Percentiles rank a stretch among this genome's conserved stretches.
These are phyloP conservation scores for Cheilosia vernalis DNA, from an alignment of 2,888 invertebrate species.

Conservation along the genomic window DNA sequence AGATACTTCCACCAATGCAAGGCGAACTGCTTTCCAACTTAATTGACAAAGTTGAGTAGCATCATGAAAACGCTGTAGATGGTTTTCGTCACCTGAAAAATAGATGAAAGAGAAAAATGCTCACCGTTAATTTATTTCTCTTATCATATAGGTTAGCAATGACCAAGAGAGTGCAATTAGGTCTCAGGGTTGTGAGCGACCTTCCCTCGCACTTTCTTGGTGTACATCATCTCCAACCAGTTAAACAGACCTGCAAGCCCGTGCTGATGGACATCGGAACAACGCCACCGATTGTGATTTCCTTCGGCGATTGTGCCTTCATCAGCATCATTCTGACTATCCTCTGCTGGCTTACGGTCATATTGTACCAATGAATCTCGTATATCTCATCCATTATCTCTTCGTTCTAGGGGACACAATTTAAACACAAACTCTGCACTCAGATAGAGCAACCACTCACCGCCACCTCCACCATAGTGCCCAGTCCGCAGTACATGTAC, in stretches of 20 bases:
- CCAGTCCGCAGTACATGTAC: conserved; percentile 65
- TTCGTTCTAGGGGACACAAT: conserved; percentile 24
- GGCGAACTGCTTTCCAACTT: no score
- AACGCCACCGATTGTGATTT: conserved; percentile 69
- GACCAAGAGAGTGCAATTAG: background rate
- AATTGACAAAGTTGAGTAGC: conserved; percentile 74
- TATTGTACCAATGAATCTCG: conserved; percentile 75
- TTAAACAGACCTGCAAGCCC: conserved; percentile 71
- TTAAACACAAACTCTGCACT: background rate
- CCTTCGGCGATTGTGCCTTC: conserved; percentile 64
- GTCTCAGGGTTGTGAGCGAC: background rate
- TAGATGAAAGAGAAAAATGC: background rate
- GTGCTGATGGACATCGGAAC: conserved; percentile 75
- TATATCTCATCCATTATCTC: conserved; percentile 70
- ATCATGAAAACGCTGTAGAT: conserved; percentile 78
- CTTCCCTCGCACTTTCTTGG: background rate
- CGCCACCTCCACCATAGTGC: conserved; percentile 63
- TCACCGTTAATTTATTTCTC: background rate
- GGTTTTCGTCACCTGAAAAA: conserved; percentile 78
- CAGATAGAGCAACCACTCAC: conserved; percentile 11
- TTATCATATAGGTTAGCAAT: conserved; percentile 64
- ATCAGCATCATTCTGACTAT: conserved; percentile 73
- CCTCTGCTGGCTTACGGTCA: conserved; percentile 70
- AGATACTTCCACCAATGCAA: no score
- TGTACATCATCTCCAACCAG: background rate